Conservation (phyloP, 2,888 invertebrate genomes). For the Heteropelma amictum region DNA sequence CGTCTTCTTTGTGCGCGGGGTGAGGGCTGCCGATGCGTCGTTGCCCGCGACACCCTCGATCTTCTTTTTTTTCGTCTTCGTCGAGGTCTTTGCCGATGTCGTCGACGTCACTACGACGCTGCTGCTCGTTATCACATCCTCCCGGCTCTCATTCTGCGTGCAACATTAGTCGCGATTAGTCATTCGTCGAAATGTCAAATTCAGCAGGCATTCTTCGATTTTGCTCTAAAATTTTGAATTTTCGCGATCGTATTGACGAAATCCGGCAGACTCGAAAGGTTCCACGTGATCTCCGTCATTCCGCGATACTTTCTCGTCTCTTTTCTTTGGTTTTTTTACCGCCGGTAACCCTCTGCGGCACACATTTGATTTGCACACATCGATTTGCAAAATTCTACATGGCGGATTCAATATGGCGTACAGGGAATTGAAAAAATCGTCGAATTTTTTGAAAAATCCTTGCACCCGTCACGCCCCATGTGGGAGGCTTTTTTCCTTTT, state of each 20-base stretch:
- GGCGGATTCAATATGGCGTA: too few relatives aligned
- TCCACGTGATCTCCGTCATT: too few relatives aligned
- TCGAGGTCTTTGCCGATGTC: slow-evolving; percentile 66
- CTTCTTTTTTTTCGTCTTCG: slow-evolving; percentile 77
- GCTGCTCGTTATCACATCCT: slow-evolving; percentile 73
- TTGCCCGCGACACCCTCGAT: slow-evolving; percentile 72
- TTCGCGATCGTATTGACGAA: neutral
- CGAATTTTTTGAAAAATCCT: too few relatives aligned
- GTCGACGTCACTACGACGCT: slow-evolving; percentile 67
- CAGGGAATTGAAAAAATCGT: too few relatives aligned
- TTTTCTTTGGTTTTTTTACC: too few relatives aligned
- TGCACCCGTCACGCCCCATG: too few relatives aligned
- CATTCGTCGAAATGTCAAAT: slow-evolving; percentile 23
- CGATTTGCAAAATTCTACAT: too few relatives aligned
- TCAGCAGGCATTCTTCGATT: neutral
- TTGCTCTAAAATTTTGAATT: neutral
- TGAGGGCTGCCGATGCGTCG: slow-evolving; percentile 75
- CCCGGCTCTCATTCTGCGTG: slow-evolving; percentile 73
- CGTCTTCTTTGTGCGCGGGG: slow-evolving; percentile 80
- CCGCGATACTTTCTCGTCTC: too few relatives aligned
- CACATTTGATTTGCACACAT: too few relatives aligned
- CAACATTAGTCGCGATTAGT: slow-evolving; percentile 30
- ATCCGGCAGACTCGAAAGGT: too few relatives aligned
- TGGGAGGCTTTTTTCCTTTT: too few relatives aligned
- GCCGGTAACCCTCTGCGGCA: too few relatives aligned